These are phyloP conservation scores for Phenganax subtilis DNA, from an alignment of 92 coral and sea anemone genomes.

Conservation along the genomic window DNA sequence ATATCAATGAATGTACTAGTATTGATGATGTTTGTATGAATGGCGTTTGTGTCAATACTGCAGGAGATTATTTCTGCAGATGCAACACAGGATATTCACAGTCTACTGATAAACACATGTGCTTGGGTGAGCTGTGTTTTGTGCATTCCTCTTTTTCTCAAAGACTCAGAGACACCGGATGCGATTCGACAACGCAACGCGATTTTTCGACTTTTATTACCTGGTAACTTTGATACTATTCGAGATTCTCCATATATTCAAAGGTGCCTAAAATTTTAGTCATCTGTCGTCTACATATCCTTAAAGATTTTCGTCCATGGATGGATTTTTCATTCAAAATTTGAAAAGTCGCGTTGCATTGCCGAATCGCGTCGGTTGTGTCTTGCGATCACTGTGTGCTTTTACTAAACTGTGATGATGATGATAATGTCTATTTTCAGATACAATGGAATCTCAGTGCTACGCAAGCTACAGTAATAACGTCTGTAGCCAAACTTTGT, in stretches of 20 bases:
- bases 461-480: slow-evolving; percentile 55
- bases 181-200: too few relatives aligned
- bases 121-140: slow-evolving; percentile 47
- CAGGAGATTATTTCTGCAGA: slow-evolving; percentile 65
- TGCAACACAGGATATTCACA: slow-evolving; percentile 61
- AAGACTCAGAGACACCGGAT: too few relatives aligned
- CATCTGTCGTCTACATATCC: too few relatives aligned
- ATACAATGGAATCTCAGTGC: slow-evolving; percentile 68
- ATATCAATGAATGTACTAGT: slow-evolving; percentile 60
- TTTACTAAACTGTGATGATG: too few relatives aligned
- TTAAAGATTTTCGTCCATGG: too few relatives aligned
- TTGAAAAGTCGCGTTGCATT: too few relatives aligned
- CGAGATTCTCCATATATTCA: too few relatives aligned
- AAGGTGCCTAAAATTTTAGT: too few relatives aligned
- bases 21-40: slow-evolving; percentile 54
- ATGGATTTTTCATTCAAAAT: too few relatives aligned
- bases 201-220: too few relatives aligned
- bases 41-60: slow-evolving; percentile 64
- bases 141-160: background rate
- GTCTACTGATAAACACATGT: slow-evolving; percentile 49
- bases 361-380: too few relatives aligned
- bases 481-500: slow-evolving; percentile 63
- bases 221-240: too few relatives aligned
- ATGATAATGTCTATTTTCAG: slow-evolving; percentile 37
- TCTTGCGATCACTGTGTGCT: background rate